A percentile compares a stretch with the other conserved stretches of the same genome.
Conservation (phyloP, 2,113 vertebrate genomes). For the Panurus biarmicus region DNA sequence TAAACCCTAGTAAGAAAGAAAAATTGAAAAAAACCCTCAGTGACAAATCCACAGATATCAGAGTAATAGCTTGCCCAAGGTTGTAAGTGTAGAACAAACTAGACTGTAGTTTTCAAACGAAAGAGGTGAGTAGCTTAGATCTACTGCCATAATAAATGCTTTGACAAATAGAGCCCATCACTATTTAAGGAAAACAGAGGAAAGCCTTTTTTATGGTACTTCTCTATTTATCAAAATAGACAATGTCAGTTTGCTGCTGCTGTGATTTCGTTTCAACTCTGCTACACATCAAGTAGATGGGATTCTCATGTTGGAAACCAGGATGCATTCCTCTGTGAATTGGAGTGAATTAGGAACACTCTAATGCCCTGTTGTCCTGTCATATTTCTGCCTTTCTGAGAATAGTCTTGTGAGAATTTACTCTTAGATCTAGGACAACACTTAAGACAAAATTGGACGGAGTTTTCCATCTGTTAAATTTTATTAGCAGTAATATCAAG, state of each 20-base stretch:
- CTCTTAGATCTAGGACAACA: slow-evolving; percentile 29
- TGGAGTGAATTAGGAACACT: slow-evolving; percentile 67
- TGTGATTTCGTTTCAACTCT: slow-evolving; percentile 69
- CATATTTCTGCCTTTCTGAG: slow-evolving; percentile 55
- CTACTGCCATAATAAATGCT: not conserved
- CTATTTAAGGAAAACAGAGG: slow-evolving; percentile 3
- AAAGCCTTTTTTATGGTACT: slow-evolving; percentile 25
- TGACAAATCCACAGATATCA: not conserved
- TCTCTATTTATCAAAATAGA: slow-evolving; percentile 61
- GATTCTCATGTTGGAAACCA: slow-evolving; percentile 63
- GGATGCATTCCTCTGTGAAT: slow-evolving; percentile 65
- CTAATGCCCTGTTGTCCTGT: slow-evolving; percentile 45
- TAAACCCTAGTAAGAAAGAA: not conserved
- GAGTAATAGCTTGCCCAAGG: not conserved
- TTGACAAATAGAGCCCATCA: slow-evolving; percentile 12
- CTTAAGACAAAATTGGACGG: slow-evolving; percentile 49
- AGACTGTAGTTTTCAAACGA: not conserved
- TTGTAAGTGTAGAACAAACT: not conserved
- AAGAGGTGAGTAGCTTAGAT: not conserved
- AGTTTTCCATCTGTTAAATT: slow-evolving; percentile 63
- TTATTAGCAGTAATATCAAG: slow-evolving; percentile 50
- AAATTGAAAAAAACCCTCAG: not conserved
- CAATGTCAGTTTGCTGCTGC: slow-evolving; percentile 63
- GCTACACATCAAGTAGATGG: slow-evolving; percentile 67
- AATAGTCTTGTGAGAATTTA: slow-evolving; percentile 43